A percentile compares a stretch with the other conserved stretches of the same genome.
phyloP scores from a whole-genome alignment of 1,140 invertebrate genomes.

The Atta colombica region DNA sequence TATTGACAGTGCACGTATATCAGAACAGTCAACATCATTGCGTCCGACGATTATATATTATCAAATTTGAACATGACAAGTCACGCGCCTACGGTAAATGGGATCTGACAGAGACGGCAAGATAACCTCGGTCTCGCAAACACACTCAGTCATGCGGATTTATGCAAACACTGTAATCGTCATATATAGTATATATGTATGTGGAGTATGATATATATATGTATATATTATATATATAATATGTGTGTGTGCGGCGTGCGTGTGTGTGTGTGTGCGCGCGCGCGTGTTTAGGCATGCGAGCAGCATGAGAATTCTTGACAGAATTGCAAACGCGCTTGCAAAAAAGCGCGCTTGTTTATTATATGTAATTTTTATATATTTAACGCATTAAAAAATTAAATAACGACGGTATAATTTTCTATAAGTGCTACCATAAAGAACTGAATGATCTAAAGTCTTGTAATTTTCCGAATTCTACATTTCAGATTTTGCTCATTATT shows the following conservation, averaged over 20 bases:
- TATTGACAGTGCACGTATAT: too few relatives aligned
- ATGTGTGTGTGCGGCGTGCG: too few relatives aligned
- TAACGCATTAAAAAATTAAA: background rate
- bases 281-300: background rate
- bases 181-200: background rate
- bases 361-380: background rate
- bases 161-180: conserved; percentile 56
- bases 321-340: background rate
- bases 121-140: conserved; percentile 49
- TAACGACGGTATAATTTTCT: background rate
- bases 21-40: background rate
- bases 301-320: background rate
- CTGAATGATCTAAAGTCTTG: background rate
- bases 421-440: background rate
- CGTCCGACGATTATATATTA: conserved; percentile 4
- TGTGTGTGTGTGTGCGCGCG: background rate
- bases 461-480: background rate
- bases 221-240: background rate
- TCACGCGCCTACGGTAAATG: background rate
- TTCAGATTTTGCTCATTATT: background rate
- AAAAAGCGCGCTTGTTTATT: background rate
- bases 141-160: conserved; percentile 17
- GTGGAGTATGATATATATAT: too few relatives aligned
- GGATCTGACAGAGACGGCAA: conserved; percentile 18
- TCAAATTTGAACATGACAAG: conserved; percentile 46